phyloP scores from a whole-genome alignment of 1,140 invertebrate genomes.

The Wasmannia auropunctata region DNA sequence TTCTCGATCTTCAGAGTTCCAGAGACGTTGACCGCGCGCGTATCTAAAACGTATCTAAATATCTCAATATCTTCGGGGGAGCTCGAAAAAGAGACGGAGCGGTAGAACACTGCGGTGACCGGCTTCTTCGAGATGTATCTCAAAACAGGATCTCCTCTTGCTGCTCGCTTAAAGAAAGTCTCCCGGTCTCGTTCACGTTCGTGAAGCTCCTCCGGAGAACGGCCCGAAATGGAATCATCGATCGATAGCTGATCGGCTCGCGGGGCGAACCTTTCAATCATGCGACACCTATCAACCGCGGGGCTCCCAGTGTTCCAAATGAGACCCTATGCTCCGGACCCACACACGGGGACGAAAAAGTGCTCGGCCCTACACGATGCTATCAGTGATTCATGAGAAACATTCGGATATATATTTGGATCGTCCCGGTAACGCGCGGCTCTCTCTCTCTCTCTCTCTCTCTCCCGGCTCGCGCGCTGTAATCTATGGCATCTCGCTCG shows the following conservation, averaged over 20 bases:
- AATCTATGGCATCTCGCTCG: constrained; percentile 52
- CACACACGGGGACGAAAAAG: constrained; percentile 24
- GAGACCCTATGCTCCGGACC: constrained; percentile 47
- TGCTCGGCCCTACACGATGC: constrained; percentile 43
- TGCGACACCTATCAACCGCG: constrained; percentile 78
- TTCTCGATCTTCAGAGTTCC: constrained; percentile 61
- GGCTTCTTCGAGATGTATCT: constrained; percentile 57
- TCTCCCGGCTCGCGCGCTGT: constrained; percentile 32
- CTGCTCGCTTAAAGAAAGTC: constrained; percentile 58
- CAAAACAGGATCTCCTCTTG: constrained; percentile 49
- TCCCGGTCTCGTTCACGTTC: background rate
- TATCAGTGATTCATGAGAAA: constrained; percentile 76
- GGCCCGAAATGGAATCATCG: constrained; percentile 79
- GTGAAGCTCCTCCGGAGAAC: constrained; percentile 42
- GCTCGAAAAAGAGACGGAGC: constrained; percentile 66
- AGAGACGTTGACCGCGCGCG: constrained; percentile 70
- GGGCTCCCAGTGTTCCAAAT: constrained; percentile 72
- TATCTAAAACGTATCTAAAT: constrained; percentile 70
- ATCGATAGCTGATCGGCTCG: constrained; percentile 77
- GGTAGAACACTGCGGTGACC: constrained; percentile 26
- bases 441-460: no score
- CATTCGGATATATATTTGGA: constrained; percentile 63
- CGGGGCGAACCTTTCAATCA: constrained; percentile 79
- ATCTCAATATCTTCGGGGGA: constrained; percentile 77
- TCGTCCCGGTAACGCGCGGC: constrained; percentile 62